Percentiles rank a stretch among this genome's conserved stretches.
Conservation (phyloP, 2,888 invertebrate species). For the Callosobruchus maculatus region DNA sequence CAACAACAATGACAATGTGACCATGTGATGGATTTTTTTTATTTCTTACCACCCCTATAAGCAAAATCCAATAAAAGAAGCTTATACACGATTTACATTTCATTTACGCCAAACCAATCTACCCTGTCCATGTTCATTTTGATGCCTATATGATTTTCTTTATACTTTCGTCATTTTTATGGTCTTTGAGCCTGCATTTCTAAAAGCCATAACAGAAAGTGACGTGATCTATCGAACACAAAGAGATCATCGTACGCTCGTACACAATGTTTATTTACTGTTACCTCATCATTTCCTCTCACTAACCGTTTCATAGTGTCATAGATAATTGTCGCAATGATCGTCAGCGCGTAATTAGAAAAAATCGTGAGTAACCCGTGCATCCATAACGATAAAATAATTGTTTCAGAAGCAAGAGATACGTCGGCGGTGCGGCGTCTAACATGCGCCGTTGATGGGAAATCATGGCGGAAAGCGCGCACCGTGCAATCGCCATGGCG, state of each 20-base stretch:
- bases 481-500: background rate
- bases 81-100: too few relatives aligned
- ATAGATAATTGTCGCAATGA: constrained; percentile 9
- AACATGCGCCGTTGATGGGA: background rate
- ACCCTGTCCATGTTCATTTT: too few relatives aligned
- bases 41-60: too few relatives aligned
- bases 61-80: too few relatives aligned
- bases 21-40: too few relatives aligned
- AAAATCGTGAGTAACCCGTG: constrained; percentile 20
- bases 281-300: constrained; percentile 2
- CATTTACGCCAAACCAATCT: too few relatives aligned
- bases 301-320: constrained; percentile 8
- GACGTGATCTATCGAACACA: background rate
- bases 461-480: background rate
- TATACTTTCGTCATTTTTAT: too few relatives aligned
- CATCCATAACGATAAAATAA: constrained; percentile 23
- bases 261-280: background rate
- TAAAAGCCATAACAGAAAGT: too few relatives aligned
- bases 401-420: constrained; percentile 9
- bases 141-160: too few relatives aligned
- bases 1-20: too few relatives aligned
- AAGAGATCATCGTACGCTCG: background rate
- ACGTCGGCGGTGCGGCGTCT: background rate
- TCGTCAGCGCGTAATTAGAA: constrained; percentile 5
- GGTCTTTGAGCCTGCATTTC: too few relatives aligned